phyloP scores from a whole-genome alignment of 2,888 invertebrate species.

The Acanthosepion pharaonis region DNA sequence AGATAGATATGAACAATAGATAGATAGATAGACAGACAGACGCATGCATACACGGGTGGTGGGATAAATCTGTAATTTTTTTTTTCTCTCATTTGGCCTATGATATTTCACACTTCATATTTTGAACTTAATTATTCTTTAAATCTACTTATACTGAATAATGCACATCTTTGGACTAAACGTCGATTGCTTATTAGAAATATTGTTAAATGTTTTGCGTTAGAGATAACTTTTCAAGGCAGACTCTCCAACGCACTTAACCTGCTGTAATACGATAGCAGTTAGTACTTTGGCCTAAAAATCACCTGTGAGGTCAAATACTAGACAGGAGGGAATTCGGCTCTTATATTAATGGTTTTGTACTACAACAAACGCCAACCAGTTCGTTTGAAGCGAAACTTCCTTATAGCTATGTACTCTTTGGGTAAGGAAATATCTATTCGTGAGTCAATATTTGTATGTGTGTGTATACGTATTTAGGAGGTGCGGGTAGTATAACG shows the following conservation, averaged over 20 bases:
- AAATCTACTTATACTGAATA: too few relatives aligned
- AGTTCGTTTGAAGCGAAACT: neutral
- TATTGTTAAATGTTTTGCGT: neutral
- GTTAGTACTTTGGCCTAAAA: constrained; percentile 21
- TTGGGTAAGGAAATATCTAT: neutral
- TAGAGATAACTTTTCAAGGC: neutral
- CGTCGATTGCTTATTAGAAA: neutral
- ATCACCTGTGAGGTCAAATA: constrained; percentile 33
- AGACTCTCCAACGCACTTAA: constrained; percentile 33
- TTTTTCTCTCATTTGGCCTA: too few relatives aligned
- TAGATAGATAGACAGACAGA: neutral
- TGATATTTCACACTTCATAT: too few relatives aligned
- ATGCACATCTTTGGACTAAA: neutral
- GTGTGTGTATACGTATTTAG: neutral
- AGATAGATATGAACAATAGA: too few relatives aligned
- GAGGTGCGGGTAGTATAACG: too few relatives aligned
- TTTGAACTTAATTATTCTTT: too few relatives aligned
- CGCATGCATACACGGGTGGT: too few relatives aligned
- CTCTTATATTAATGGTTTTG: constrained; percentile 11
- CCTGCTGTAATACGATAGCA: neutral
- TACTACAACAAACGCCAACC: constrained; percentile 18
- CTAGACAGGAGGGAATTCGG: neutral
- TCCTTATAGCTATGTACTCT: neutral
- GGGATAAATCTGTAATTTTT: too few relatives aligned
- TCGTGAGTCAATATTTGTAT: neutral